A percentile compares a stretch with the other conserved stretches of the same genome.
Evolutionary conservation across 2,888 invertebrate species (phyloP).

Genomic region (Clostera curtula): DNA sequence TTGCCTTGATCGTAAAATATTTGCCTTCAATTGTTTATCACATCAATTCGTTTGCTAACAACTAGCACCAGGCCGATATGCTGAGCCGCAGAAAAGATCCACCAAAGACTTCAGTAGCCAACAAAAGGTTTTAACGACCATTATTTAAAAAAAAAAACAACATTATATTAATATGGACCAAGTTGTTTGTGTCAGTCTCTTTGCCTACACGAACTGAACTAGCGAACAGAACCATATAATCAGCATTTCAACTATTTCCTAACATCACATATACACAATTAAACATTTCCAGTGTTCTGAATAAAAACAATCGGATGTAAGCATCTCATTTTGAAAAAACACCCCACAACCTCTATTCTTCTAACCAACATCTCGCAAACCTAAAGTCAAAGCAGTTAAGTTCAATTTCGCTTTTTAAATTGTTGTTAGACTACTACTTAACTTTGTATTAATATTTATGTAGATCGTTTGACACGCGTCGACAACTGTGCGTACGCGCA

Average conservation of each 20-base stretch:
- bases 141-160: no score
- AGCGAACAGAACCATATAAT: slow-evolving; percentile 23
- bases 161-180: no score
- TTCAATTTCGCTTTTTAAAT: slow-evolving; percentile 11
- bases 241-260: slow-evolving; percentile 37
- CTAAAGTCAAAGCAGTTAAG: no score
- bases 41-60: no score
- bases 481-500: slow-evolving; percentile 32
- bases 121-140: no score
- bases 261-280: slow-evolving; percentile 52
- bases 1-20: no score
- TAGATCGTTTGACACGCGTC: slow-evolving; percentile 52
- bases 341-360: slow-evolving; percentile 4
- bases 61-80: no score
- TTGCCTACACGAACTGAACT: slow-evolving; percentile 3
- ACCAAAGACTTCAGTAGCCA: no score
- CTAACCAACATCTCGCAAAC: no score
- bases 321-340: slow-evolving; percentile 40
- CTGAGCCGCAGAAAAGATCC: no score
- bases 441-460: slow-evolving; percentile 24
- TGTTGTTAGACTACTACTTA: slow-evolving; percentile 12
- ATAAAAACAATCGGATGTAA: slow-evolving; percentile 64
- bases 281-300: slow-evolving; percentile 61
- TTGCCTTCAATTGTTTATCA: no score
- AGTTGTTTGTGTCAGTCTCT: no score